Percentiles rank a stretch among this genome's conserved stretches.
Evolutionary conservation across 2,888 invertebrate species (phyloP).

Genomic region (Gymnoscelis rufifasciata): DNA sequence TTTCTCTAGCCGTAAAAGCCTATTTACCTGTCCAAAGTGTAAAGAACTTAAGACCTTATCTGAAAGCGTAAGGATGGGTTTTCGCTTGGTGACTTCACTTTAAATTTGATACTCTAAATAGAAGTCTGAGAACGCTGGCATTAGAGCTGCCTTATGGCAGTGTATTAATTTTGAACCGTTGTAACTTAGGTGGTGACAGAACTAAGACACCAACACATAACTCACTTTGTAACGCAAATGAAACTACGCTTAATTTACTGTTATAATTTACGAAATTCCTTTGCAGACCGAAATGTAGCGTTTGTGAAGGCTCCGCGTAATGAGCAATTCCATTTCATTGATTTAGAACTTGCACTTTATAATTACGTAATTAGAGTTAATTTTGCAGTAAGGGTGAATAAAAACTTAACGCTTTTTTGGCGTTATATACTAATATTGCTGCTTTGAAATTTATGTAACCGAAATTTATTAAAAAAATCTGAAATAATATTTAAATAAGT

Average conservation of each 20-base stretch:
- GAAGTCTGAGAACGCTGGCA: conserved; percentile 62
- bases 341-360: conserved; percentile 2
- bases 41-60: conserved; percentile 30
- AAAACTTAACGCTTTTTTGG: too few species aligned
- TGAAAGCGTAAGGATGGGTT: conserved; percentile 28
- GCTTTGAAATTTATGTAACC: too few species aligned
- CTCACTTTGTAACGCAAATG: conserved; percentile 77
- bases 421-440: too few species aligned
- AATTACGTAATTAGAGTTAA: not conserved
- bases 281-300: conserved; percentile 45
- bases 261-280: conserved; percentile 77
- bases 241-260: conserved; percentile 78
- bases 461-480: too few species aligned
- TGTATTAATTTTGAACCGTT: conserved; percentile 80
- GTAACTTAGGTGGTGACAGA: conserved; percentile 78
- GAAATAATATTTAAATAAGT: too few species aligned
- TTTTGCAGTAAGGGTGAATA: too few species aligned
- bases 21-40: conserved; percentile 32
- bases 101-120: conserved; percentile 73
- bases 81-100: conserved; percentile 32
- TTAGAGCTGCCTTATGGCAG: conserved; percentile 76
- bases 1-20: conserved; percentile 44
- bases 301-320: conserved; percentile 17
- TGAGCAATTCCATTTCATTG: conserved; percentile 12
- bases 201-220: conserved; percentile 78